phyloP scores from a whole-genome alignment of 1,140 invertebrate species.

The Ceratina calcarata region DNA sequence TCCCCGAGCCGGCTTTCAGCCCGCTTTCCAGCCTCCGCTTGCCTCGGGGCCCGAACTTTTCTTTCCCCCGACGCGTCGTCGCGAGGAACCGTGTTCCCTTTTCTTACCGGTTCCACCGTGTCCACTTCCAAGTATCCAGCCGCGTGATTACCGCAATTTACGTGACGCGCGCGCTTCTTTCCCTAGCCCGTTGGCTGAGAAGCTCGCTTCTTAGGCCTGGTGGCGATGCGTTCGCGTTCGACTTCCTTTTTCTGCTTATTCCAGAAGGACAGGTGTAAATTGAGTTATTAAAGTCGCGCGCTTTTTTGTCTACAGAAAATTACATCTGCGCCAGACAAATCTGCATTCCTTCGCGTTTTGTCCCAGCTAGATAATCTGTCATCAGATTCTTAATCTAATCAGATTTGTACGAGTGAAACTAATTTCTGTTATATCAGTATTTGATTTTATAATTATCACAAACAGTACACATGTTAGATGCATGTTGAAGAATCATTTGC shows the following conservation, averaged over 20 bases:
- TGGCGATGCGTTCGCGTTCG: not conserved
- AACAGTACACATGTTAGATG: too few species aligned
- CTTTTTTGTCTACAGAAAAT: not conserved
- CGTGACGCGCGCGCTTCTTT: slow-evolving; percentile 42
- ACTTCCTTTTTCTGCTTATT: not conserved
- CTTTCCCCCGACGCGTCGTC: slow-evolving; percentile 19
- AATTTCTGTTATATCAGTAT: too few species aligned
- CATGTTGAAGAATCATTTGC: too few species aligned
- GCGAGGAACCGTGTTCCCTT: slow-evolving; percentile 38
- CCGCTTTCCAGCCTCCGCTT: slow-evolving; percentile 39
- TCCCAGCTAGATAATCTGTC: too few species aligned
- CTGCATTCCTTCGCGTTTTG: too few species aligned
- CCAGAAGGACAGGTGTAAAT: slow-evolving; percentile 11
- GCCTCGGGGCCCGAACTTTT: slow-evolving; percentile 49
- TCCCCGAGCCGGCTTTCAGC: slow-evolving; percentile 40
- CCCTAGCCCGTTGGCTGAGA: not conserved
- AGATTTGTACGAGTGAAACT: too few species aligned
- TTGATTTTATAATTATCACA: too few species aligned
- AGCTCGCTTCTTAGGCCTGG: slow-evolving; percentile 16
- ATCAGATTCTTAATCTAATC: too few species aligned
- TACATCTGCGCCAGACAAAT: too few species aligned
- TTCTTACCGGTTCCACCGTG: slow-evolving; percentile 19
- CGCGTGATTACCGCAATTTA: slow-evolving; percentile 61
- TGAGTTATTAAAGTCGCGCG: slow-evolving; percentile 30
- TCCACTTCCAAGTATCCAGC: slow-evolving; percentile 55